Evolutionary conservation across 2,113 vertebrate genomes (phyloP), one percentile per base, ranked within the genome.

Genomic region (Lutjanus erythropterus): DNA sequence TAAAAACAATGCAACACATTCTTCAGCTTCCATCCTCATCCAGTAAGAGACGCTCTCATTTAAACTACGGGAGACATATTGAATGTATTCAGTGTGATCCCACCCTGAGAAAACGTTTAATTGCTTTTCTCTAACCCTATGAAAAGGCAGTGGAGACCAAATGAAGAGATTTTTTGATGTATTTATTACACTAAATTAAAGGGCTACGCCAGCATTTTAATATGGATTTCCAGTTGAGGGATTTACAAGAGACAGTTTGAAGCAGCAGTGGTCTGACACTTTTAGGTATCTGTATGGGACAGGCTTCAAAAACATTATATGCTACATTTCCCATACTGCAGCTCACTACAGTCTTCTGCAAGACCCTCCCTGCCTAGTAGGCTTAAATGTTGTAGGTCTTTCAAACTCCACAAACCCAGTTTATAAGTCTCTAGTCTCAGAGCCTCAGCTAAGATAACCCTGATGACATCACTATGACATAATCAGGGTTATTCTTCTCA

Each of bases 81-180:
- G 8, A 58, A 3, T 66, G 58, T 33, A 65, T 77, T 65, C 71
- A 75, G 58, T 39, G 76, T 35, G 59, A 71, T 71, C 59, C 10
- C 5, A 2, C 71, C n/a, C 23, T 10, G 9, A 60, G 25, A 27
- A 42, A 5, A 9, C 0, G 9, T 35, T 16, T 46, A 37, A 53
- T 47, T 53, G 27, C 35, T 50, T 66, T 52, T 42, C 16, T 66
- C 33, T 31, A 5, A 37, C 35, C 21, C 16, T 0, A 33, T 10
- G 6, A 61, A 9, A 59, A 50, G 10, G 31, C 23, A 47, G 19
- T 5, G 18, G n/a, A 58, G 9, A 21, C 18, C 21, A 35, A 31
- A 12, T n/a, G 5, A 39, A 25, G 58, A 21, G 25, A 35, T 41
- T 21, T n/a, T 33, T 41, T 25, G 47, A 74, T 52, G 9, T 27